phyloP scores from a whole-genome alignment of 2,888 invertebrate species.

The Malachius bipustulatus region DNA sequence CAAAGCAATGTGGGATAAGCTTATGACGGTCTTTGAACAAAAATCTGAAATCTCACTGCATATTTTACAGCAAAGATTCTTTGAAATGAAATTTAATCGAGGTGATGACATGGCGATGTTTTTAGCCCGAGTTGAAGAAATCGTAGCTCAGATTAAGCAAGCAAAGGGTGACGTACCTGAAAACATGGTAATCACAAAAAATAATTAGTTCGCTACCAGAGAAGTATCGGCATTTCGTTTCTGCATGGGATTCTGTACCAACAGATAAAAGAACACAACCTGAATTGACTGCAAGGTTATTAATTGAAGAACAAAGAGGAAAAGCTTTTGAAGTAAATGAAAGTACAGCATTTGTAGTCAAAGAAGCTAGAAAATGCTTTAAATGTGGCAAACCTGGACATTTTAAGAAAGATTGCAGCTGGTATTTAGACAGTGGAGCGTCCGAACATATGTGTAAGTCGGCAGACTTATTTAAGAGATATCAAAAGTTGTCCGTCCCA shows the following conservation, averaged over 20 bases:
- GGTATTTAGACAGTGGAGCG: constrained; percentile 2
- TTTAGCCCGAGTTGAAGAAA: constrained; percentile 6
- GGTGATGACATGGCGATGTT: constrained; percentile 3
- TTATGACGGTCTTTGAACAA: neutral
- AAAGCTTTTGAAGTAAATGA: constrained; percentile 7
- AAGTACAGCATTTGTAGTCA: no score
- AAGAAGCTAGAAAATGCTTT: constrained; percentile 3
- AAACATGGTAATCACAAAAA: constrained; percentile 10
- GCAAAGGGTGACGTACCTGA: constrained; percentile 6
- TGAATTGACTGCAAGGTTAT: constrained; percentile 15
- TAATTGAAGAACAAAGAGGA: constrained; percentile 6
- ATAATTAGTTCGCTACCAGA: constrained; percentile 11
- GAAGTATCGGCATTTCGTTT: constrained; percentile 7
- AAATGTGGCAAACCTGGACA: neutral
- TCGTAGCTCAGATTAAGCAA: constrained; percentile 6
- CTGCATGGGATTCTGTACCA: constrained; percentile 17
- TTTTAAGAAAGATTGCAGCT: constrained; percentile 2
- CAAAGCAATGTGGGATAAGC: neutral
- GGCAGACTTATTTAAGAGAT: neutral
- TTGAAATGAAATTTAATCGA: constrained; percentile 4
- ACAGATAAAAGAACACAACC: constrained; percentile 14
- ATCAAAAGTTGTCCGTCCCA: neutral
- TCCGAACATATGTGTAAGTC: neutral
- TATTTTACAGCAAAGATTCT: constrained; percentile 6
- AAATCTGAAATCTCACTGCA: constrained; percentile 4